Base-by-base conservation (phyloP, 2,113 vertebrate species). In the Myiagra hebetior region DNA sequence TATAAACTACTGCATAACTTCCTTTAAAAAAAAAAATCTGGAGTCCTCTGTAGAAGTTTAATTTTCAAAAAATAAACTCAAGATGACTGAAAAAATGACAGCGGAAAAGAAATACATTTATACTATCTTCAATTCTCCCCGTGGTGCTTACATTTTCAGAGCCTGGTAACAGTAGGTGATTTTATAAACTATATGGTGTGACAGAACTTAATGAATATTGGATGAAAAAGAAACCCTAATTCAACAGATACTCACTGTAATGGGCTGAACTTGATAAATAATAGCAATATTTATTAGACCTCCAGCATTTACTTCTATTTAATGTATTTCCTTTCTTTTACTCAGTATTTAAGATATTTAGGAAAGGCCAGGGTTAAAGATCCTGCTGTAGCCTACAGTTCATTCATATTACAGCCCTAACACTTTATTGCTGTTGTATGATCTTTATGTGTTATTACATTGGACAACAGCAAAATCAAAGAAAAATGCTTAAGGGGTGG, bases 151-250 rank as follows among this genome's bases (percentile, higher is more conserved):
- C 7, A 24, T 91, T 86, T 89, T 78, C 72, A 92, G 76, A 80
- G 33, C 33, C 73, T 84, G 11, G 37, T 92, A 95, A 92, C 60
- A 92, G 91, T 70, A 92, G 77, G 77, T 73, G 82, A 96, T 74
- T 87, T 91, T 91, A 91, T 73, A 87, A 96, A 80, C 87, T 95
- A 92, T 68, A 81, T 16, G 28, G 78, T 87, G 55, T 90, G 93
- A 96, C 78, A 90, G 81, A 95, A 93, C 42, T 87, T 89, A 83
- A 93, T 85, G 89, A 96, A 91, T 80, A 94, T 33, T 70, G 56
- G 67, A 95, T 83, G 50, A 85, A 91, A 72, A 82, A 80, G 47
- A 87, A 81, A 77, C 4, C 11, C 49, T 79, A 83, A 81, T 81
- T 86, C 75, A 88, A 86, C 5, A 83, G 59, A 83, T 63, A 80